Percentiles rank a stretch among this genome's conserved stretches.
These are phyloP conservation scores for Engystomops pustulosus DNA, from an alignment of 2,113 vertebrate species.

Conservation along the genomic window DNA sequence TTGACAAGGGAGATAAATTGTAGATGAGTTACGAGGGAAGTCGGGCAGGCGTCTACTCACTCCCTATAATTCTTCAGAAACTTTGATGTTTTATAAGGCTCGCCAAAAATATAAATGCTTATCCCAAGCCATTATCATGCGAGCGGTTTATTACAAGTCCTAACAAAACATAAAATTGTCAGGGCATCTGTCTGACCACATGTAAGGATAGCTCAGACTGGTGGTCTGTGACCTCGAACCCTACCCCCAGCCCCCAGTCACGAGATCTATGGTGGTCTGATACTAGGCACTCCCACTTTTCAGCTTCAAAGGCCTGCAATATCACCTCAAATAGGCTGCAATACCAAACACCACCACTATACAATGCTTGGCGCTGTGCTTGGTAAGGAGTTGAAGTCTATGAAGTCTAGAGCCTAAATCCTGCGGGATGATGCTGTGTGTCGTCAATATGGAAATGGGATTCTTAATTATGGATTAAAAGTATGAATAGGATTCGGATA, in stretches of 20 bases:
- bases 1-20: slow-evolving; percentile 8
- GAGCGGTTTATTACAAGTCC: neutral
- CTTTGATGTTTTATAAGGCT: slow-evolving; percentile 29
- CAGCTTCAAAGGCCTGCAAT: too few relatives aligned
- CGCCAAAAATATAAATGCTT: neutral
- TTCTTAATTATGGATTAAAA: too few relatives aligned
- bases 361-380: too few relatives aligned
- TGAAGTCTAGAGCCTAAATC: too few relatives aligned
- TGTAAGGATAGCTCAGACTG: neutral
- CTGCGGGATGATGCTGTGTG: too few relatives aligned
- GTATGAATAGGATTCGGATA: too few relatives aligned
- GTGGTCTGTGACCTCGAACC: neutral
- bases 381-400: neutral
- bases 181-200: neutral
- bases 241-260: neutral
- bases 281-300: too few relatives aligned
- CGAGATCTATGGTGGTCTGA: too few relatives aligned
- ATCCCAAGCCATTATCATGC: neutral
- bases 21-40: neutral
- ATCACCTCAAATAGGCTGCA: too few relatives aligned
- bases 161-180: neutral
- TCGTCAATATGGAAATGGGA: too few relatives aligned
- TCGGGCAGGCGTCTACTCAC: neutral
- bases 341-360: too few relatives aligned
- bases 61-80: slow-evolving; percentile 28